These are phyloP conservation scores for Etheostoma perlongum DNA, from an alignment of 2,797 vertebrate species.

Conservation along the genomic window DNA sequence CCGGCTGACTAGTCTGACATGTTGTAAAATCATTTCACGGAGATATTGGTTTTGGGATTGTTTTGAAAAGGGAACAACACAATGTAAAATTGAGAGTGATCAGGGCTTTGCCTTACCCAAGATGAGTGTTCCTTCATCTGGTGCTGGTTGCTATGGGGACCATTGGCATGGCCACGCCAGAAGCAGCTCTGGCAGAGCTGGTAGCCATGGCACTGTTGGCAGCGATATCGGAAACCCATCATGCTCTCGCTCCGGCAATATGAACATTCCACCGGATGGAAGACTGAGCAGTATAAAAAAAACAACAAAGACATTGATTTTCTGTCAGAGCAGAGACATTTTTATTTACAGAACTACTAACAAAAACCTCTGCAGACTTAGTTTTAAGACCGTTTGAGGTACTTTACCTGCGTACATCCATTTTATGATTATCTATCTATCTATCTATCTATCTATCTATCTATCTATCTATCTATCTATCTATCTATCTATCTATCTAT, in stretches of 20 bases:
- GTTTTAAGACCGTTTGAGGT: neutral
- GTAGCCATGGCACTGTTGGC: constrained; percentile 99
- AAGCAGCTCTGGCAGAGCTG: constrained; percentile 99
- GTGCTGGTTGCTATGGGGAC: constrained; percentile 98
- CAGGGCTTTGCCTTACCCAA: constrained; percentile 86
- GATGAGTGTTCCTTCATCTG: constrained; percentile 99
- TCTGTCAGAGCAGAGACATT: neutral
- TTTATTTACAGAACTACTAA: neutral
- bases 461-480: too few species aligned
- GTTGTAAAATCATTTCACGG: constrained; percentile 35
- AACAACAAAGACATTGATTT: neutral
- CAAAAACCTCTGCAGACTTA: neutral
- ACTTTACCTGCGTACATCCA: too few species aligned
- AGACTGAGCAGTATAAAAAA: constrained; percentile 84
- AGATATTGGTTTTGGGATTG: constrained; percentile 37
- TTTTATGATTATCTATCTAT: too few species aligned
- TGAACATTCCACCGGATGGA: constrained; percentile 98
- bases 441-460: too few species aligned
- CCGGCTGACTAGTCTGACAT: neutral
- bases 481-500: too few species aligned
- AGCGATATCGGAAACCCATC: constrained; percentile 99
- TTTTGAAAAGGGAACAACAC: constrained; percentile 10
- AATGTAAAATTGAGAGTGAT: constrained; percentile 23
- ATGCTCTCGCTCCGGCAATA: constrained; percentile 97
- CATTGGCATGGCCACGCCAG: constrained; percentile 96